Conservation (phyloP, 2,888 invertebrate genomes). For the Drosophila engyochracea region DNA sequence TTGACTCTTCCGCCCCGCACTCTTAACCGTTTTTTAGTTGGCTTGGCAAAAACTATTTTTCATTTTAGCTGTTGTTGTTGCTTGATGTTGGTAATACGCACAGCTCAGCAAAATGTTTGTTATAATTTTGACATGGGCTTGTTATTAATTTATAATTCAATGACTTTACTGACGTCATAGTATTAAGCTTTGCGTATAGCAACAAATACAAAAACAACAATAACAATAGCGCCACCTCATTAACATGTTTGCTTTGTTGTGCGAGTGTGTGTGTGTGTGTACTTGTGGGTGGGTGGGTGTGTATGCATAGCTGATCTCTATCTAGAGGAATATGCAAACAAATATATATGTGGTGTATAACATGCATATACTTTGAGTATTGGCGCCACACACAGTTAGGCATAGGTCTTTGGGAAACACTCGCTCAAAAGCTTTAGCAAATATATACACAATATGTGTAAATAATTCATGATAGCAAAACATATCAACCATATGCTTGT, state of each 20-base stretch:
- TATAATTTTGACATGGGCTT: conserved; percentile 66
- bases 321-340: neutral
- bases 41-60: conserved; percentile 24
- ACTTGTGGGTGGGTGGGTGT: conserved; percentile 25
- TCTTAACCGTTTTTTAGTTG: conserved; percentile 14
- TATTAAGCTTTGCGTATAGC: conserved; percentile 58
- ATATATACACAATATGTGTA: conserved; percentile 6
- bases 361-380: conserved; percentile 4
- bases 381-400: conserved; percentile 29
- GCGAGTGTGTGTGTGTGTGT: conserved; percentile 24
- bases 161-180: conserved; percentile 79
- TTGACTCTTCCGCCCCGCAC: conserved; percentile 47
- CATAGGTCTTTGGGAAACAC: conserved; percentile 1
- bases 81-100: conserved; percentile 28
- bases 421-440: conserved; percentile 3
- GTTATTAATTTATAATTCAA: conserved; percentile 76
- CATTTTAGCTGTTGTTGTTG: conserved; percentile 13
- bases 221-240: conserved; percentile 42
- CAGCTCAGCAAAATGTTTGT: conserved; percentile 57
- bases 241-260: conserved; percentile 66
- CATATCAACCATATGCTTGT: neutral
- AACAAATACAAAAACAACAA: conserved; percentile 15
- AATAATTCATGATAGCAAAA: neutral
- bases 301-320: conserved; percentile 16
- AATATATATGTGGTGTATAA: neutral